Evolutionary conservation across 2,113 vertebrate species (phyloP).

Genomic region (Ictalurus furcatus): DNA sequence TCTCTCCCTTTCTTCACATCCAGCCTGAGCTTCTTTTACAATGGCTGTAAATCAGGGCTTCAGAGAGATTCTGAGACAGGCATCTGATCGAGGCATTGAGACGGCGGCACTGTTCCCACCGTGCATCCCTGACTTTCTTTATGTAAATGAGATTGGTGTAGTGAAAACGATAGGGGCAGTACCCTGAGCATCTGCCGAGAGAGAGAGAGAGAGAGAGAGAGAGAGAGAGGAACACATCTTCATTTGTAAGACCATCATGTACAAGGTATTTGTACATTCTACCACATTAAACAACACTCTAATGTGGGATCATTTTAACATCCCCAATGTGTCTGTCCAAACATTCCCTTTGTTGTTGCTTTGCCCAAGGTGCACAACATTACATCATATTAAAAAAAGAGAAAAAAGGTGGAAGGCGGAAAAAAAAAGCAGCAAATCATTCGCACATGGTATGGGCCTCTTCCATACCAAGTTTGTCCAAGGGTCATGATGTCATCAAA

Average conservation of each 20-base stretch:
- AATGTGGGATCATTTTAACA: neutral
- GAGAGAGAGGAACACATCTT: neutral
- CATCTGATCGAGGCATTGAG: conserved; percentile 10
- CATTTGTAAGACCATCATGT: neutral
- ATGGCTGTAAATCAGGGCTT: conserved; percentile 45
- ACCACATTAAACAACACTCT: neutral
- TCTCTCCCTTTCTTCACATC: conserved; percentile 46
- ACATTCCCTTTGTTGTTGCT: neutral
- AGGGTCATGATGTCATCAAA: conserved; percentile 22
- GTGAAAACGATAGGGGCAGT: neutral
- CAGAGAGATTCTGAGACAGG: conserved; percentile 10
- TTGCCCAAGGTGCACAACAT: neutral
- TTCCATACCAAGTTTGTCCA: conserved; percentile 6
- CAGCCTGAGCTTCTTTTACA: conserved; percentile 35
- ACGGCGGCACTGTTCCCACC: conserved; percentile 45
- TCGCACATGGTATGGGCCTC: conserved; percentile 6
- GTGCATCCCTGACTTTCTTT: conserved; percentile 33
- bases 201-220: neutral
- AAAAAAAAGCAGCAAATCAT: neutral
- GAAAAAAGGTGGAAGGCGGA: too few relatives aligned
- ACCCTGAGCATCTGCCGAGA: conserved; percentile 36
- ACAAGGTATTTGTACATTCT: neutral
- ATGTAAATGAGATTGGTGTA: conserved; percentile 39
- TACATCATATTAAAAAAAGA: neutral
- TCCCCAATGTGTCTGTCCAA: neutral